Evolutionary conservation across 2,888 invertebrate species (phyloP).

Genomic region (Eumacrocentrus americanus): DNA sequence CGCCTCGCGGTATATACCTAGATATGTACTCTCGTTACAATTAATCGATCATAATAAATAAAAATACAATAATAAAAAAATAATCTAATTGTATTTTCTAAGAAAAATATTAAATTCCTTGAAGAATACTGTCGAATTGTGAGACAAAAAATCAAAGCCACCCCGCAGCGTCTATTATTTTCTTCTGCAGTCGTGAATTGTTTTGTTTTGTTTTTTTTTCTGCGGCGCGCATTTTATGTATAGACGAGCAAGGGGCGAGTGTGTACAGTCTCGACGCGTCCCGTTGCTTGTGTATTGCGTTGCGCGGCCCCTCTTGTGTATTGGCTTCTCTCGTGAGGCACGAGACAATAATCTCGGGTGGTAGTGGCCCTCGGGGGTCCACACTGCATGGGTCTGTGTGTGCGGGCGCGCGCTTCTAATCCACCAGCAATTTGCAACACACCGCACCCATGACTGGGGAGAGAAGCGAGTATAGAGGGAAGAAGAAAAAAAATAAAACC

Average conservation of each 20-base stretch:
- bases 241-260: slow-evolving; percentile 1
- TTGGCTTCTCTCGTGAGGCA: slow-evolving; percentile 43
- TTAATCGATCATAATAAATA: neutral
- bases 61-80: neutral
- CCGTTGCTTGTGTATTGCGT: slow-evolving; percentile 19
- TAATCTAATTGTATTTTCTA: slow-evolving; percentile 6
- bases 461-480: neutral
- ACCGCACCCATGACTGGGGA: slow-evolving; percentile 12
- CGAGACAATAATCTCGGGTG: slow-evolving; percentile 48
- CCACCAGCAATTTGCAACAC: slow-evolving; percentile 29
- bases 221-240: neutral
- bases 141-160: slow-evolving; percentile 7
- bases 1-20: slow-evolving; percentile 35
- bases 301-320: too few species aligned
- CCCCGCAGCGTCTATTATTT: slow-evolving; percentile 26
- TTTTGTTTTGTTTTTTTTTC: slow-evolving; percentile 2
- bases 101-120: neutral
- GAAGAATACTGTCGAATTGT: neutral
- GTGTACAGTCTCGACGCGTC: slow-evolving; percentile 10
- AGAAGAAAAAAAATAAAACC: slow-evolving; percentile 8
- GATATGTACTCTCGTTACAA: slow-evolving; percentile 21
- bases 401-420: slow-evolving; percentile 37
- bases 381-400: slow-evolving; percentile 38
- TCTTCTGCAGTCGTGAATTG: slow-evolving; percentile 7
- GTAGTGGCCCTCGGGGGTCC: slow-evolving; percentile 24